Base-by-base conservation (phyloP, 1,140 invertebrate genomes). In the Lasioglossum baleicum region DNA sequence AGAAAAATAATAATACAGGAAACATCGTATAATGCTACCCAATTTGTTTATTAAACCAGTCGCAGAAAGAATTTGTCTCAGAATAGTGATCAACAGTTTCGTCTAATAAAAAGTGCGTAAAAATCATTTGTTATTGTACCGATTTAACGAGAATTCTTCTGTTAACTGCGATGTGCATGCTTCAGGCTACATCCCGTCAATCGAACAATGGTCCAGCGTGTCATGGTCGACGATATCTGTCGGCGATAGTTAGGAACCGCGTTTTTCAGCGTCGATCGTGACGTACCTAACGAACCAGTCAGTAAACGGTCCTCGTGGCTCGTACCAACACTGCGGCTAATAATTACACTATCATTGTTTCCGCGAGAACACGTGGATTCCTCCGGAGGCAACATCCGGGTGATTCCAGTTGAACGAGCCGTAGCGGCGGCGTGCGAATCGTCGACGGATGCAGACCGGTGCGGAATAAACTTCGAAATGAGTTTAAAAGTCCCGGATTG, bases 401-500 rank as follows among this genome's bases (percentile, higher is more conserved):
- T 15, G 17, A 11, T 22, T 53, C 48, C 61, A 17, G 48, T n/a
- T 15, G 53, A 70, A 44, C 31, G 31, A 31, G 11, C 3, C 58
- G n/a, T 10, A 26, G 2, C 26, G 42, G n/a, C 15, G 31, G 17
- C 70, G n/a, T n/a, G 70, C 70, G 58, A 53, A 71, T 72, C 48
- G 44, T 44, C 35, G 26, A 35, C 48, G 58, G 51, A 10, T 2
- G 64, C 60, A 48, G 31, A 48, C 71, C 26, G 42, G 53, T 1
- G n/a, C 51, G 76, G 51, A 79, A 73, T 73, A 79, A 79, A 73
- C 69, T 79, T 79, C 26, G 76, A 66, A 48, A 73, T 48, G 76
- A 79, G 61, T 79, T 79, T 73, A 73, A 79, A 79, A 79, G 40
- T 73, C 40, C n/a, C 20, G 31, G 40, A 79, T 79, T 66, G 76